Evolutionary conservation across 2,113 vertebrate genomes (phyloP), one percentile per base, ranked within the genome.

Genomic region (Etheostoma cragini): DNA sequence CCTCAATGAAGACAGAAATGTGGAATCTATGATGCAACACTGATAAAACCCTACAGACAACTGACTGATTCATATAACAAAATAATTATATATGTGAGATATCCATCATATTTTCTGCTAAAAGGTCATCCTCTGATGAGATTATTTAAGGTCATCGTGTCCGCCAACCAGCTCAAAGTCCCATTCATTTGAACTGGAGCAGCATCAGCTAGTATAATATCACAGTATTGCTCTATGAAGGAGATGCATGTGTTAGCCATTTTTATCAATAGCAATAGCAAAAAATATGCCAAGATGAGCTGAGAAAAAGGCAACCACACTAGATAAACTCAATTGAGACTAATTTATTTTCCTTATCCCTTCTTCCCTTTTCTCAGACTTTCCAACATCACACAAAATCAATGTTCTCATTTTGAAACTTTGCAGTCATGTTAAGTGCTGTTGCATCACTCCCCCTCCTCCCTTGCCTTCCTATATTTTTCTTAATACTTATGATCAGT

Each of bases 401-500:
- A 30, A 6, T 52, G 67, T 58, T 58, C 46, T 49, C 22, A 49
- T 64, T 14, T 71, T 58, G 53, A 71, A 84, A 87, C 78, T 83
- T 87, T 74, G 64, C 82, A 78, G 67, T 82, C 38, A n/a, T 26
- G 30, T 26, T 64, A 76, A 78, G 78, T 57, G 64, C 71, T 22
- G 66, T 83, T 89, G 82, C 82, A 87, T 89, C 86, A 84, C 72
- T 8, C 42, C 1, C 50, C 72, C 24, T 8, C 1, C 26, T 56
- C 35, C 49, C 13, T 2, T 10, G 11, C 24, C 15, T 46, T 42
- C 12, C 63, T 17, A 4, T 35, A 21, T 30, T 50, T 35, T 5
- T 38, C 71, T 47, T 47, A 50, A 69, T 52, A 63, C 57, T 84
- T 81, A 89, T 82, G 33, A 80, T 87, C 61, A 70, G 46, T 70